A percentile compares a stretch with the other conserved stretches of the same genome.
These are phyloP conservation scores for Nasalis larvatus DNA, from an alignment of 2,113 vertebrate species.

Conservation along the genomic window DNA sequence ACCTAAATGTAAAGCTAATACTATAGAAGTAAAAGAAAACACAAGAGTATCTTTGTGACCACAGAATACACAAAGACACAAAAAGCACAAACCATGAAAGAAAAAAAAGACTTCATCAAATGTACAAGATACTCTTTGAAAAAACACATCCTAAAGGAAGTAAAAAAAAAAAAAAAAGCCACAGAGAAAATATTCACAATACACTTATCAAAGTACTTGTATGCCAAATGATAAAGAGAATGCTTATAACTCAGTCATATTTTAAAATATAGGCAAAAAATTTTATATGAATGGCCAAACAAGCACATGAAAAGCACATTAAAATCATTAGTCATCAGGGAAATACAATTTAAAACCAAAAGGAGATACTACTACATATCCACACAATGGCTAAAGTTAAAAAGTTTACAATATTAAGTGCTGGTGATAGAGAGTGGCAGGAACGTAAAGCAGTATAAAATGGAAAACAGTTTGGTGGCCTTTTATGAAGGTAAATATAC, in stretches of 20 bases:
- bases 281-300: not conserved
- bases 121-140: conserved; percentile 36
- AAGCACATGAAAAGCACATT: conserved; percentile 11
- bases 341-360: conserved; percentile 46
- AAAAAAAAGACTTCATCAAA: conserved; percentile 13
- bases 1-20: not conserved
- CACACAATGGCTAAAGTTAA: not conserved
- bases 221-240: not conserved
- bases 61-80: not conserved
- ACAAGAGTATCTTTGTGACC: not conserved
- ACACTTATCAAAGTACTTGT: not conserved
- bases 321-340: not conserved
- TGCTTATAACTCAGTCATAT: not conserved
- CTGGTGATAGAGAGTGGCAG: not conserved
- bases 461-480: not conserved
- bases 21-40: not conserved
- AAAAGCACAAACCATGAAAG: not conserved
- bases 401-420: not conserved
- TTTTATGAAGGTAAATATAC: not conserved
- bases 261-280: conserved; percentile 35
- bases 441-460: not conserved
- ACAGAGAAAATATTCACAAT: conserved; percentile 13
- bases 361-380: not conserved
- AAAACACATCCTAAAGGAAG: conserved; percentile 35
- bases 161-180: not conserved